Evolutionary conservation across 2,888 invertebrate species (phyloP), one percentile per base, ranked within the genome.

Genomic region (Monochamus alternatus): DNA sequence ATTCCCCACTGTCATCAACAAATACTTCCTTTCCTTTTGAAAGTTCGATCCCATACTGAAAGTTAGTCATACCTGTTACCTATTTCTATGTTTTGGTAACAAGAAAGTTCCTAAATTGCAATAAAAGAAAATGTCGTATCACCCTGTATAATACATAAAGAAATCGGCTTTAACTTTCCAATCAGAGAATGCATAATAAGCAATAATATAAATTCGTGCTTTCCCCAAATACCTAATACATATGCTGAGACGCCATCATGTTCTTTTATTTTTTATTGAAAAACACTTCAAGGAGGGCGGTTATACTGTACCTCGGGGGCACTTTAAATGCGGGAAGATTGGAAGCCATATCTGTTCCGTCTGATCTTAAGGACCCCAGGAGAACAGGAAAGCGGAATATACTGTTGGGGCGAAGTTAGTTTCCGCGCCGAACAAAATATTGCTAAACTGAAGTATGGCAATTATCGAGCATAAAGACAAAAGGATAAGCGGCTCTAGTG

Each of bases 311-410:
- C 55, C 55, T 55, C 22, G 10, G 14, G 55, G 55, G 55, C 22
- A 22, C 55, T 55, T 55, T 55, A n/a, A 55, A 22, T 55, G 55
- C n/a, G 55, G 22, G 7, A 55, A 55, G 55, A 55, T 55, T 55
- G 55, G 55, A 55, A 55, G 14, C 55, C 7, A 55, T 55, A 55
- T 55, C 55, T 55, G 55, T 55, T 7, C 55, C 55, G 55, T 55
- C 55, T 55, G 55, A 55, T 55, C 55, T 55, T 55, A 55, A 55
- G 55, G 22, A 55, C 55, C 55, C 55, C n/a, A 55, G 55, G 55
- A 55, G 55, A 55, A 55, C 55, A 55, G 55, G n/a, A 47, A 47
- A 3, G 55, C n/a, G 22, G 55, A 55, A 55, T n/a, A 14, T 55
- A 55, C 55, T 12, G 14, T n/a, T 55, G 22, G 55, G 14, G 22